These are phyloP conservation scores for Fundulus diaphanus DNA, from an alignment of 2,797 vertebrate genomes.

Conservation along the genomic window DNA sequence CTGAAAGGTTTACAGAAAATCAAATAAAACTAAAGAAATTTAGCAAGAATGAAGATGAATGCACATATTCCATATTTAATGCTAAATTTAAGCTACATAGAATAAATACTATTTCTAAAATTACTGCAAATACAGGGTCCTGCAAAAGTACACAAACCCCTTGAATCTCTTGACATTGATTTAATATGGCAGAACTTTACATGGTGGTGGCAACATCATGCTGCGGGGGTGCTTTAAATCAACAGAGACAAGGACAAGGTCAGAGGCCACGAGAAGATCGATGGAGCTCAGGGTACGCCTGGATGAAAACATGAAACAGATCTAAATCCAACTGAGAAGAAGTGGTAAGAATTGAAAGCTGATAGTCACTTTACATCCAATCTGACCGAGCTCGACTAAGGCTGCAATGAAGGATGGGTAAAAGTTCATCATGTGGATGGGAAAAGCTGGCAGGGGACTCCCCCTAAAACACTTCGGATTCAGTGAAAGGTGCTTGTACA, in stretches of 20 bases:
- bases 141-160: not conserved
- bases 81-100: not conserved
- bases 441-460: not conserved
- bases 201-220: too few species aligned
- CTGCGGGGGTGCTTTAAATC: not conserved
- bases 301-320: not conserved
- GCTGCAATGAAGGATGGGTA: too few species aligned
- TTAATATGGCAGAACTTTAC: too few species aligned
- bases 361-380: too few species aligned
- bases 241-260: not conserved
- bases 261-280: not conserved
- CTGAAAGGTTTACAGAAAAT: not conserved
- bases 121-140: not conserved
- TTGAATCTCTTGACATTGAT: not conserved
- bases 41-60: not conserved
- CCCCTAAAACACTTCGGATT: not conserved
- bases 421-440: not conserved
- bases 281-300: too few species aligned
- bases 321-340: too few species aligned
- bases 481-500: not conserved
- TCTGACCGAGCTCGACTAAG: too few species aligned
- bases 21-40: not conserved
- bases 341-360: too few species aligned
- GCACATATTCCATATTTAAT: not conserved
- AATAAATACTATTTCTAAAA: not conserved